Evolutionary conservation across 2,113 vertebrate species (phyloP), one percentile per base, ranked within the genome.

Genomic region (Menidia beryllina): DNA sequence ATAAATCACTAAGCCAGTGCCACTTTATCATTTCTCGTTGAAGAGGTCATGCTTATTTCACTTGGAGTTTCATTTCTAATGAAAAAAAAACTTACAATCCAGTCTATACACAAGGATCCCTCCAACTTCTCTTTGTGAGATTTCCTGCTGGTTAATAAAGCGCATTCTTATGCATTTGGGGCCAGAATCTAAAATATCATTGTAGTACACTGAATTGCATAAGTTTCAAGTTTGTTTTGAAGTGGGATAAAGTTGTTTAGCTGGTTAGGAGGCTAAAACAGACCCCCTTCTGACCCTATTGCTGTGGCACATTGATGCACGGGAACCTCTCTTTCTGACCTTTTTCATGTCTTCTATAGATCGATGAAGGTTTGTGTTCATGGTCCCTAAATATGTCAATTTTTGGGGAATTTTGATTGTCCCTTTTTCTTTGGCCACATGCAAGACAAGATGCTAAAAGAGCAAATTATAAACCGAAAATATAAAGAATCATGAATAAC

Each of bases 401-500:
- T 58, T 63, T 19, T 76, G 76, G 25, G n/a, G 25, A 66, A 20
- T 69, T 56, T 20, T 45, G 10, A 69, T 54, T 15, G 14, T 19
- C 7, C n/a, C 9, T 20, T 65, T 39, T 8, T 39, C 17, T 19
- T 23, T 55, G n/a, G 20, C 45, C 57, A 63, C 61, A 60, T 70
- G 30, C 49, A 60, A 53, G 47, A 51, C 53, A 69, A 76, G 25
- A 69, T 41, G 38, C 57, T 39, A 10, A 49, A 48, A 36, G 17
- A 55, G 51, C 49, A 61, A 72, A 70, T 66, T 41, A 58, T 65
- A 27, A 34, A 52, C 30, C 53, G 47, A 69, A 63, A 49, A 73
- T n/a, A 21, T 55, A 20, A n/a, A 38, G 51, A 65, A 25, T 65
- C 75, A 75, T 54, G 74, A 77, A 87, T 74, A 81, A 77, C 73